Base-by-base conservation (phyloP, 1,140 invertebrate species). In the Drosophila sp. region DNA sequence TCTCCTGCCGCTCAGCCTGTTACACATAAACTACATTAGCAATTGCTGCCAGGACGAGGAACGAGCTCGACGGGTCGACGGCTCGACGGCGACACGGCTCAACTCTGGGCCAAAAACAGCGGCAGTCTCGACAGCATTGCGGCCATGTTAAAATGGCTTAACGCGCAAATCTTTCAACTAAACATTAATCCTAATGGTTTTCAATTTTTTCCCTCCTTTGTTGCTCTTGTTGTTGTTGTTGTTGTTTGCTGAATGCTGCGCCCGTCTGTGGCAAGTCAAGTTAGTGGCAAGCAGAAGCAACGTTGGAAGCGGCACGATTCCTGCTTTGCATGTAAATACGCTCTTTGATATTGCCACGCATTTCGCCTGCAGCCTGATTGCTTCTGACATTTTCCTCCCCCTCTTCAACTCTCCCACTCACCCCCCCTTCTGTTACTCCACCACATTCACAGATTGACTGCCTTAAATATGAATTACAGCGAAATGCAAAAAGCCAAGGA, bases 171-270 rank as follows among this genome's bases (percentile, higher is more conserved):
- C 83, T 87, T 87, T 89, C 83, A 87, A 87, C 82, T 87, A 87
- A 87, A 87, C 83, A 87, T 87, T 87, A 87, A 87, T 87, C 82
- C 82, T 87, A 87, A 87, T 87, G 82, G 82, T 89, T 87, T 87
- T 87, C 82, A 89, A 87, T 87, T 87, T 87, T 87, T 72, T 74
- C 56, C 50, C 58, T 36, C 25, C 13, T 34, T 34, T 43, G 13
- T 38, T 48, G 25, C n/a, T 18, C 7, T 21, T 40, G 40, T 18
- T 67, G 57, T 70, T 65, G 54, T 27, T 51, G 34, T 16, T n/a
- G 16, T 7, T n/a, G 14, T 53, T 41, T 57, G 58, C 67, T 58
- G 27, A 63, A 36, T 36, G 34, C 5, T 11, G 27, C 27, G 46
- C 76, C 76, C 69, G 16, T 84, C 81, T 86, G 77, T 80, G 81